A percentile compares a stretch with the other conserved stretches of the same genome.
These are phyloP conservation scores for Mantis religiosa DNA, from an alignment of 2,888 invertebrate species.

Conservation along the genomic window DNA sequence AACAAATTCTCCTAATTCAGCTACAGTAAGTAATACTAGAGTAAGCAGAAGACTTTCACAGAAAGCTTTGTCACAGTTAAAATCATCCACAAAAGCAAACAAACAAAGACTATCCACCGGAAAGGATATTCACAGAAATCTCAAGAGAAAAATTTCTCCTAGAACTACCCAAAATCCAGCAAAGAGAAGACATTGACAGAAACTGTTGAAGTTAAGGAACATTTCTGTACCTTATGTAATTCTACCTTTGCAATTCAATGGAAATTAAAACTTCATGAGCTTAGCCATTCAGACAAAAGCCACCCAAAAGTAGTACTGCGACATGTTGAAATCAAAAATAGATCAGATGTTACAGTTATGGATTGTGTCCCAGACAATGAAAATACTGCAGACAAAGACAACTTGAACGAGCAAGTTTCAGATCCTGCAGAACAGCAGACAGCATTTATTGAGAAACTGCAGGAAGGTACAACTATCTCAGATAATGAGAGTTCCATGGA, in stretches of 20 bases:
- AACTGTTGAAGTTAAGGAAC: not conserved
- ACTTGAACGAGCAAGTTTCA: not conserved
- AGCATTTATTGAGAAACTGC: not conserved
- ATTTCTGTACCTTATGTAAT: not conserved
- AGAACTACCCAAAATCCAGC: not conserved
- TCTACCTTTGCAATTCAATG: not conserved
- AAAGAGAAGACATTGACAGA: not conserved
- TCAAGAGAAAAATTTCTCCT: not conserved
- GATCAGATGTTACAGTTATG: not conserved
- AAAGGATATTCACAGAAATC: not conserved
- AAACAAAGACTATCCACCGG: not conserved
- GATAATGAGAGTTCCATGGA: not conserved
- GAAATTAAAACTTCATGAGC: not conserved
- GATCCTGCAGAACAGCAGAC: not conserved
- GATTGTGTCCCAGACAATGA: not conserved
- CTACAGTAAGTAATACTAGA: not conserved
- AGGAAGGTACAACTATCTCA: not conserved
- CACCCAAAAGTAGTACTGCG: not conserved
- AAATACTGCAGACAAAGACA: not conserved
- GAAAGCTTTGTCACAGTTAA: not conserved
- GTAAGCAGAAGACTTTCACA: not conserved
- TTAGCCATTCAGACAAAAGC: not conserved
- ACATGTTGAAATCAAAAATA: not conserved
- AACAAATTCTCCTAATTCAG: not conserved
- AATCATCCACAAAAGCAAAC: not conserved